Evolutionary conservation across 2,888 invertebrate genomes (phyloP).

Genomic region (Drosophila ezoana): DNA sequence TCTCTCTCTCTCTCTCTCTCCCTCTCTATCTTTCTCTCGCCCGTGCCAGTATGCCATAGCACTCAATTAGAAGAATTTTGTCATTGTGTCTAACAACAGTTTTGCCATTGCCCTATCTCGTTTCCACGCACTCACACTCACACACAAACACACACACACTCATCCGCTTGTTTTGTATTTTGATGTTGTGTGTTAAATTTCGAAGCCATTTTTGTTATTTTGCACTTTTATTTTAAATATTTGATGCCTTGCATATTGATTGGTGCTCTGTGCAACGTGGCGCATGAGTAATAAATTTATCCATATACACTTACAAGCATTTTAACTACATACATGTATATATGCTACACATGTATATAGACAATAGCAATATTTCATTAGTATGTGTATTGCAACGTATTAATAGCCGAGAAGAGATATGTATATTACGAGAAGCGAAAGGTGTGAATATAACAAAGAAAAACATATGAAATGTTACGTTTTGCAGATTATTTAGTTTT

Average conservation of each 20-base stretch:
- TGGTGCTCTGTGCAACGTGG: constrained; percentile 74
- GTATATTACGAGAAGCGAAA: background rate
- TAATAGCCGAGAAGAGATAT: background rate
- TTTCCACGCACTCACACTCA: constrained; percentile 18
- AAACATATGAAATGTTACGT: too few relatives aligned
- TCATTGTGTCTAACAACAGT: constrained; percentile 49
- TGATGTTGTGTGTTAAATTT: constrained; percentile 61
- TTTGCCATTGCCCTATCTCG: constrained; percentile 24
- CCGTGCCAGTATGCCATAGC: constrained; percentile 54
- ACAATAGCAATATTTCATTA: background rate
- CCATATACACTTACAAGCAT: constrained; percentile 34
- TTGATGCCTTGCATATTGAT: constrained; percentile 79
- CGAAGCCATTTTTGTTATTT: constrained; percentile 78
- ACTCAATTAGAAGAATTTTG: constrained; percentile 80
- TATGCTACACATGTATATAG: constrained; percentile 1
- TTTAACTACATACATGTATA: background rate
- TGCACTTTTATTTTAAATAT: constrained; percentile 78
- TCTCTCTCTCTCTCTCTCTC: constrained; percentile 1
- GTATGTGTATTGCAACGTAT: background rate
- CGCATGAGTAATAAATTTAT: constrained; percentile 74
- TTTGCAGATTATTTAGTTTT: too few relatives aligned
- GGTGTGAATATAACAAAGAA: background rate
- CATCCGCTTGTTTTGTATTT: constrained; percentile 15
- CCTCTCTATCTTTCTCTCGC: background rate
- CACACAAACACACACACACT: constrained; percentile 17